A percentile compares a stretch with the other conserved stretches of the same genome.
phyloP scores from a whole-genome alignment of 2,113 vertebrate species.

The Scomber japonicus region DNA sequence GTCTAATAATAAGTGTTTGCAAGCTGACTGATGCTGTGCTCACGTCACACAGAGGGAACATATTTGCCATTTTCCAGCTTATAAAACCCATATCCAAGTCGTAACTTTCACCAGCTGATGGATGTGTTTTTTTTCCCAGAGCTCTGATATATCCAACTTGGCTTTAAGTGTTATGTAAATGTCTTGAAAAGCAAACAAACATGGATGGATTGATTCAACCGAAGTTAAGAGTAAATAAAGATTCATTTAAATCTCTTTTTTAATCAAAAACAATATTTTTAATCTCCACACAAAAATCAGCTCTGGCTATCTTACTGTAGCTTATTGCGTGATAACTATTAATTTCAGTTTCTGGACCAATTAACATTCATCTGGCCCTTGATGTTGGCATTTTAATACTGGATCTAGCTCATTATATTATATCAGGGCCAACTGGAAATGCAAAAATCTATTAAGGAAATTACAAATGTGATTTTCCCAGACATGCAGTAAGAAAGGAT shows the following conservation, averaged over 20 bases:
- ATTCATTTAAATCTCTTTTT: not conserved
- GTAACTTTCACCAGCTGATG: conserved; percentile 21
- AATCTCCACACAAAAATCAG: not conserved
- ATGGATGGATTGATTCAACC: not conserved
- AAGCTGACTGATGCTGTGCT: conserved; percentile 2
- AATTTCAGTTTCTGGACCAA: not conserved
- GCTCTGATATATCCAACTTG: conserved; percentile 7
- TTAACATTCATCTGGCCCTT: not conserved
- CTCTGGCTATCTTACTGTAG: not conserved
- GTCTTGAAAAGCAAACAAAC: conserved; percentile 32
- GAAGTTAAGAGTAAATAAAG: not conserved
- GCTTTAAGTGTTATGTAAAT: not conserved
- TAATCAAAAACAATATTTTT: not conserved
- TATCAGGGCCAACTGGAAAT: not conserved
- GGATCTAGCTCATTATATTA: not conserved
- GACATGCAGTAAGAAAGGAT: not conserved
- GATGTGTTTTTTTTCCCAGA: not conserved
- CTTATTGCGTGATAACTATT: not conserved
- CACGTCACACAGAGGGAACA: conserved; percentile 30
- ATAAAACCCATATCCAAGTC: conserved; percentile 50
- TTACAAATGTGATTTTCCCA: not conserved
- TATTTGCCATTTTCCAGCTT: conserved; percentile 52
- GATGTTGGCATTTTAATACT: conserved; percentile 5
- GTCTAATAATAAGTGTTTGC: conserved; percentile 21
- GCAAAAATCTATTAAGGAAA: not conserved